phyloP scores from a whole-genome alignment of 2,113 vertebrate species.

The Petroica traversi region DNA sequence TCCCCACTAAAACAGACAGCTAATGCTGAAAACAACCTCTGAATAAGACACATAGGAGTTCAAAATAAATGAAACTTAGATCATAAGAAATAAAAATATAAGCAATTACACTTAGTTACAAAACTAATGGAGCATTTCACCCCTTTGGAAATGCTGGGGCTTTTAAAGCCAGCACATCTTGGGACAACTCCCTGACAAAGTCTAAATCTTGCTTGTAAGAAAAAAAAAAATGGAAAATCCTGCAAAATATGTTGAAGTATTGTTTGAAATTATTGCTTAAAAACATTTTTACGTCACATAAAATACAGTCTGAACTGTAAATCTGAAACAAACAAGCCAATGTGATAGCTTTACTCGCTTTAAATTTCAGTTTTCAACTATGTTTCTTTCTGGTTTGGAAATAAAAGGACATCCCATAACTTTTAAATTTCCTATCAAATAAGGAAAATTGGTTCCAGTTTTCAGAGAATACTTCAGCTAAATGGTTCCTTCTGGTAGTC shows the following conservation, averaged over 20 bases:
- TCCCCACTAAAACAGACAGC: background rate
- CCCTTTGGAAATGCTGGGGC: background rate
- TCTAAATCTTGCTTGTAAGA: background rate
- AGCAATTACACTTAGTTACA: background rate
- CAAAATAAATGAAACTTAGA: background rate
- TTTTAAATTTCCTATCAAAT: background rate
- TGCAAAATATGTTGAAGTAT: background rate
- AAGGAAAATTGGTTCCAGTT: background rate
- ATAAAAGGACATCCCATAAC: background rate
- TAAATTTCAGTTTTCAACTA: background rate
- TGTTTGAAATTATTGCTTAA: background rate
- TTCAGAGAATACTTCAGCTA: background rate
- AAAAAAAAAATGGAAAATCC: background rate
- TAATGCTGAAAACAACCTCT: background rate
- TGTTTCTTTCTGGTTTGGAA: background rate
- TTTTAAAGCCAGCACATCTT: background rate
- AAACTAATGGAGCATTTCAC: background rate
- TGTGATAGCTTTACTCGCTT: background rate
- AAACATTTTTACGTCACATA: background rate
- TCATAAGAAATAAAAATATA: background rate
- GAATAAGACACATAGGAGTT: background rate
- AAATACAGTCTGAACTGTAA: background rate
- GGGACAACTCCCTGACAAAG: background rate
- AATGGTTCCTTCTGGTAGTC: background rate
- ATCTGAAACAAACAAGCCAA: background rate